These are phyloP conservation scores for Malurus elegans DNA, from an alignment of 2,113 vertebrate genomes.

Conservation along the genomic window DNA sequence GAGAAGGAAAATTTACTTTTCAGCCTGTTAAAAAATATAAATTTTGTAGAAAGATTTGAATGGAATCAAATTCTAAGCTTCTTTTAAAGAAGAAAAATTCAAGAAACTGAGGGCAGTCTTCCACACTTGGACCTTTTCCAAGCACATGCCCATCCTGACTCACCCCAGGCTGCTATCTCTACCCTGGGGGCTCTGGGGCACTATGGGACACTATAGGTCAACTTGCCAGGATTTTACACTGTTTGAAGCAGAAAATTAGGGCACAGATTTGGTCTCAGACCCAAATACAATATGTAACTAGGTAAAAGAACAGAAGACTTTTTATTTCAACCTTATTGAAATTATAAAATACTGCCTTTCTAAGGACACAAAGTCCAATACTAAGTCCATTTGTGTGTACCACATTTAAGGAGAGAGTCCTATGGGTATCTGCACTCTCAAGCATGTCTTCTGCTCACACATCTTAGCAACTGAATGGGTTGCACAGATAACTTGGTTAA, in stretches of 20 bases:
- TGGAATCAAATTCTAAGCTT: neutral
- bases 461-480: neutral
- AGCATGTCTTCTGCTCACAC: neutral
- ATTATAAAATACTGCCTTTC: neutral
- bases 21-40: neutral
- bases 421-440: neutral
- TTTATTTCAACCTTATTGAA: neutral
- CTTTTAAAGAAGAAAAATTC: neutral
- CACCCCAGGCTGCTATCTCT: neutral
- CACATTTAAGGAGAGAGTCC: neutral
- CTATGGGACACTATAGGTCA: neutral
- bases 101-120: neutral
- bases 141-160: neutral
- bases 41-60: neutral
- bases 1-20: neutral
- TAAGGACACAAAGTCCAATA: neutral
- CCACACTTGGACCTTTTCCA: neutral
- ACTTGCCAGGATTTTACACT: neutral
- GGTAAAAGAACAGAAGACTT: neutral
- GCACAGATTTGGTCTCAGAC: neutral
- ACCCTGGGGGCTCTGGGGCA: neutral
- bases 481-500: neutral
- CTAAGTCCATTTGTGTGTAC: neutral
- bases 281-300: rapidly evolving
- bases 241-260: neutral